phyloP scores from a whole-genome alignment of 2,797 vertebrate species.

The Caiman crocodilus region DNA sequence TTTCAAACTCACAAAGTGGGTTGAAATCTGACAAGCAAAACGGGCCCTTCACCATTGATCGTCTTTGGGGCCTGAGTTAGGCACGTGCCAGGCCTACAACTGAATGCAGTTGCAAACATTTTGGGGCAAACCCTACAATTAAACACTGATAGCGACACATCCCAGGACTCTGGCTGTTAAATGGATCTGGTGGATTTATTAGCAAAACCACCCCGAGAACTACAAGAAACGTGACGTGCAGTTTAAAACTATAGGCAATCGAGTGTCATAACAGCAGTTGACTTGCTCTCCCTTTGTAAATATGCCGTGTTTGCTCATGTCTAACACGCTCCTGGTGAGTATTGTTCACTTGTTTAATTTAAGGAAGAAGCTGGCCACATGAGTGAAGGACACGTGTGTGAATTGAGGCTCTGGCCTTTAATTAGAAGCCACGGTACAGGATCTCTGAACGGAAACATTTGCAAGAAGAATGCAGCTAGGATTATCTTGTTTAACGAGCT shows the following conservation, averaged over 20 bases:
- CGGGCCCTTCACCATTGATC: not conserved
- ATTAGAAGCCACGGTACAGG: conserved; percentile 15
- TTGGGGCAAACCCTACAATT: not conserved
- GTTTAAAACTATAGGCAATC: not conserved
- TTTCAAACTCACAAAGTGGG: not conserved
- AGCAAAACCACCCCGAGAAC: not conserved
- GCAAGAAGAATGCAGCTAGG: conserved; percentile 16
- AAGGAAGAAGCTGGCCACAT: not conserved
- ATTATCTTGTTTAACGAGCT: conserved; percentile 42
- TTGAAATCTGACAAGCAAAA: not conserved
- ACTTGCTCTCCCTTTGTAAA: not conserved
- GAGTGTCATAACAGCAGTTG: not conserved
- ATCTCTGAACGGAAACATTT: conserved; percentile 37
- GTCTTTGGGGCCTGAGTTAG: no score
- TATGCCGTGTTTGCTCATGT: not conserved
- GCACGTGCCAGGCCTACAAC: not conserved
- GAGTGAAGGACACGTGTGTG: not conserved
- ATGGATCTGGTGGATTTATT: not conserved
- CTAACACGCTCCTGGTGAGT: not conserved
- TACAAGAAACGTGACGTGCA: not conserved
- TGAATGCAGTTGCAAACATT: not conserved
- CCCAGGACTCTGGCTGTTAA: not conserved
- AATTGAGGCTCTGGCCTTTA: not conserved
- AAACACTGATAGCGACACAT: not conserved
- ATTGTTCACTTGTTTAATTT: not conserved